Base-by-base conservation (phyloP, 2,888 invertebrate genomes). In the Eurytoma californica region DNA sequence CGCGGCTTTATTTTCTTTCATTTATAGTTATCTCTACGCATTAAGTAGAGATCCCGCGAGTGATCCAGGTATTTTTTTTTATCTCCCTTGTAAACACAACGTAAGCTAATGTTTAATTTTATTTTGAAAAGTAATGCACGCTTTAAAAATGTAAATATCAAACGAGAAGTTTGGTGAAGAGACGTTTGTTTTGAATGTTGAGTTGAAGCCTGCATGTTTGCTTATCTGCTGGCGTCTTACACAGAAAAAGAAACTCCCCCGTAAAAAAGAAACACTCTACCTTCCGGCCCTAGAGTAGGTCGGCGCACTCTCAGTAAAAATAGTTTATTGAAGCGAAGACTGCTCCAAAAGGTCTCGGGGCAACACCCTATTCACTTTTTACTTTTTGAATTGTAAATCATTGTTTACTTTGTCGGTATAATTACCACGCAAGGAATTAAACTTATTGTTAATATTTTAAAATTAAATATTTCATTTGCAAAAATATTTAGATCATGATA, bases 321-420 rank as follows among this genome's bases (percentile, higher is more conserved):
- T 78, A 78, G 73, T 61, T 28, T 49, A 72, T 73, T 72, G 55
- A 73, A 68, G 68, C 72, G 47, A 5, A 39, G 69, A 63, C 18
- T n/a, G 49, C 51, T 57, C 24, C 69, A 39, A 60, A n/a, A 12
- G 53, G 49, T 39, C 69, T 2, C 16, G 53, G 57, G 69, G 51
- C 72, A 77, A 67, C 55, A 67, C 47, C 60, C 58, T 14, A n/a
- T 61, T 61, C 39, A 49, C 58, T 9, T 16, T 30, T 20, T 39
- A 1, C 20, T 65, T 20, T 57, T 14, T 47, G 9, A 7, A 39
- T 39, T 39, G 5, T 39, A 39, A 39, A 39, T 39, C 39, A 39
- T 39, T 39, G 39, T 39, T 39, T 39, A 9, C 9, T 39, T 39
- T 39, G 1, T 9, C 39, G 5, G 9, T 39, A 39, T 9, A 9